These are phyloP conservation scores for Physella acuta DNA, from an alignment of 1,140 invertebrate species.

Conservation along the genomic window DNA sequence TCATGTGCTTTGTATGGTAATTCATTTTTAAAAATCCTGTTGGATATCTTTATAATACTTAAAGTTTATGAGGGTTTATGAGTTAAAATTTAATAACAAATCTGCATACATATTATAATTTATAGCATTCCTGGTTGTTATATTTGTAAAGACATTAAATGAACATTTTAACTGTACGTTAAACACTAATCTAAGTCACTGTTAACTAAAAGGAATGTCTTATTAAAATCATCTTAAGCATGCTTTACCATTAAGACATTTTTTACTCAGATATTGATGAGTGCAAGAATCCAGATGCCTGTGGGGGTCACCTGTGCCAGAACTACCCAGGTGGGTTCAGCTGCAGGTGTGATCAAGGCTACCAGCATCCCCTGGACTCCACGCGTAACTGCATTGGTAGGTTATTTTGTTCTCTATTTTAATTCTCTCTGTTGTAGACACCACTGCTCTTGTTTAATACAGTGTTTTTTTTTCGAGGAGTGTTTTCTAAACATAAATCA, in stretches of 20 bases:
- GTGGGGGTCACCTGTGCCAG: constrained; percentile 3
- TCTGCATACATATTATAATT: too few relatives aligned
- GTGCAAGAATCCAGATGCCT: not conserved
- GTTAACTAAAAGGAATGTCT: too few relatives aligned
- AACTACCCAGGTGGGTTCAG: constrained; percentile 12
- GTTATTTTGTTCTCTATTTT: not conserved
- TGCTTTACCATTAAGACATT: too few relatives aligned
- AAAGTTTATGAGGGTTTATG: not conserved
- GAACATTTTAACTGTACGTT: too few relatives aligned
- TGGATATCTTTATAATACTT: not conserved
- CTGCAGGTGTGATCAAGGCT: constrained; percentile 7
- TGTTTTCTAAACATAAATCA: not conserved
- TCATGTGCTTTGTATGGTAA: not conserved
- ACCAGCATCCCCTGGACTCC: not conserved
- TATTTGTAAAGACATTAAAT: too few relatives aligned
- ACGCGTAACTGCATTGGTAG: constrained; percentile 1
- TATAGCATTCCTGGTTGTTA: too few relatives aligned
- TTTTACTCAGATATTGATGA: constrained; percentile 15
- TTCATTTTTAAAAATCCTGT: not conserved
- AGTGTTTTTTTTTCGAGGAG: not conserved
- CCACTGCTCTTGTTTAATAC: not conserved
- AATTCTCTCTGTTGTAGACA: not conserved
- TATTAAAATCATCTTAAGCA: too few relatives aligned
- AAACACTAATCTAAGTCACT: too few relatives aligned
- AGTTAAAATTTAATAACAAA: not conserved